Conservation (phyloP, 2,797 vertebrate genomes). For the Pelobates cultripes region DNA sequence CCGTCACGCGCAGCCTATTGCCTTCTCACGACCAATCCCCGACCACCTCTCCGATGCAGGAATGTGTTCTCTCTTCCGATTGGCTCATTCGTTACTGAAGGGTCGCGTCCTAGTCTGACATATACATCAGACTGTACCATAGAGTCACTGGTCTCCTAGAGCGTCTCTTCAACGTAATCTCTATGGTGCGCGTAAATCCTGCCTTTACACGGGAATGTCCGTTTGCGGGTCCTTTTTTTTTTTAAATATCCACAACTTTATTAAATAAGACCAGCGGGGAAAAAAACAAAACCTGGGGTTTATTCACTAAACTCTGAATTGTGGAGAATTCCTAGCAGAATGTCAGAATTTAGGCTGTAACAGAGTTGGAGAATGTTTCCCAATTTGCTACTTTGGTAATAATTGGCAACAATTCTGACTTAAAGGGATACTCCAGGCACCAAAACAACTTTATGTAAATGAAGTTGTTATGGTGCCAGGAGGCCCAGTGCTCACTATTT, state of each 20-base stretch:
- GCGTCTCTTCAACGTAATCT: not conserved
- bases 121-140: slow-evolving; percentile 6
- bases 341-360: no score
- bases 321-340: no score
- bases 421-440: no score
- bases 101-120: not conserved
- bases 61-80: not conserved
- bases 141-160: not conserved
- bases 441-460: no score
- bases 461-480: no score
- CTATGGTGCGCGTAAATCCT: slow-evolving; percentile 2
- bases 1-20: not conserved
- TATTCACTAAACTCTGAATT: no score
- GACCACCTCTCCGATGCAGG: not conserved
- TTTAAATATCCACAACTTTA: not conserved
- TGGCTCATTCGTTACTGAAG: slow-evolving; percentile 3
- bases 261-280: not conserved
- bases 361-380: no score
- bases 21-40: not conserved
- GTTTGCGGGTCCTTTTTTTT: not conserved
- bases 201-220: not conserved
- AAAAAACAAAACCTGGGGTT: no score
- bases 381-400: no score
- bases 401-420: no score
- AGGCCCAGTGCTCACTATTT: no score